Evolutionary conservation across 1,140 invertebrate species (phyloP).

Genomic region (Phymorhynchus buccinoides): DNA sequence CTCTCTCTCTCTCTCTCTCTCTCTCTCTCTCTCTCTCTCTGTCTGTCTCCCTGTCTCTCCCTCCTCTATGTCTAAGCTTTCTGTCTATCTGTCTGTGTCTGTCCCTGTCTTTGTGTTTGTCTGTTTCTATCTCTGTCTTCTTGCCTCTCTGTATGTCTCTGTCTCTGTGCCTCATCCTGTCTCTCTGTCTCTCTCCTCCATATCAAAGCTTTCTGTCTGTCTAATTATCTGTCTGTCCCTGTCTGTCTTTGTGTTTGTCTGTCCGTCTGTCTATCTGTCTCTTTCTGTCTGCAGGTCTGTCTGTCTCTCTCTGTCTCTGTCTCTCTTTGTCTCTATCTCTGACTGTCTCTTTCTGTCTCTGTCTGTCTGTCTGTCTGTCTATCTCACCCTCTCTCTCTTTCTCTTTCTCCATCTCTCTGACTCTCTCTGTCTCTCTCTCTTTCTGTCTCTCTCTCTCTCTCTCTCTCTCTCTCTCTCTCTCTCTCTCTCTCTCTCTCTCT

Average conservation of each 20-base stretch:
- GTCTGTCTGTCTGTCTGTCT: too few relatives aligned
- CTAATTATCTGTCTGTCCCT: neutral
- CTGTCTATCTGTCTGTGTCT: neutral
- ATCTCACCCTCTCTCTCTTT: too few relatives aligned
- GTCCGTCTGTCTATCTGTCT: too few relatives aligned
- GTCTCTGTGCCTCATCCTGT: neutral
- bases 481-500: neutral
- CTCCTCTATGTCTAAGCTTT: constrained; percentile 1
- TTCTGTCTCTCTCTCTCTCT: constrained; percentile 18
- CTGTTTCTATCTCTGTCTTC: neutral
- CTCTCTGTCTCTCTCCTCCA: too few relatives aligned
- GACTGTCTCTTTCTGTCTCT: too few relatives aligned
- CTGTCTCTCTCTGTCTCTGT: too few relatives aligned
- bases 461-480: constrained; percentile 14
- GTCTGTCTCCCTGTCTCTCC: constrained; percentile 18
- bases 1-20: constrained; percentile 33
- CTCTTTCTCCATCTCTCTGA: too few relatives aligned
- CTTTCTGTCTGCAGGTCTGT: too few relatives aligned
- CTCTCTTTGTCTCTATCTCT: too few relatives aligned
- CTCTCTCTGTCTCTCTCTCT: constrained; percentile 19
- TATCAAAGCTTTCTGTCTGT: too few relatives aligned
- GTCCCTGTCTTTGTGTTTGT: neutral
- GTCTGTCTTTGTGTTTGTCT: neutral
- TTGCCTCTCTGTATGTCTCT: neutral
- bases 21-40: constrained; percentile 26